A percentile compares a stretch with the other conserved stretches of the same genome.
These are phyloP conservation scores for Anomalospiza imberbis DNA, from an alignment of 2,797 vertebrate species.

Conservation along the genomic window DNA sequence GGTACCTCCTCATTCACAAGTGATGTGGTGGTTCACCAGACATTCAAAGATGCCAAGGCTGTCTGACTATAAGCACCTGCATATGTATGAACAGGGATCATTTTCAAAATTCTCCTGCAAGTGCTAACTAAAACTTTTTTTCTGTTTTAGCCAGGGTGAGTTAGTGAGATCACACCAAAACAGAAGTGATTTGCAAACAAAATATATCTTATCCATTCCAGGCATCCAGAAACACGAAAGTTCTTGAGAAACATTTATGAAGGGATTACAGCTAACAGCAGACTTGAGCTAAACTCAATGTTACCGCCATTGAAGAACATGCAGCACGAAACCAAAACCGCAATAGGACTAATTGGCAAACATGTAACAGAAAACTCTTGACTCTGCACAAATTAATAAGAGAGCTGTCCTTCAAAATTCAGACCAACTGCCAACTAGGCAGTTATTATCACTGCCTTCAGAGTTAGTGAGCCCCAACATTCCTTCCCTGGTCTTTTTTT, in stretches of 20 bases:
- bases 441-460: not conserved
- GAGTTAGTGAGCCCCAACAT: not conserved
- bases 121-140: not conserved
- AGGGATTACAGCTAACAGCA: not conserved
- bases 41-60: not conserved
- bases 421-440: not conserved
- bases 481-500: not conserved
- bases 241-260: not conserved
- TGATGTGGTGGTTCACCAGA: not conserved
- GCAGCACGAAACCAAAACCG: not conserved
- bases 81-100: not conserved
- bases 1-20: not conserved
- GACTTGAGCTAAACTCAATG: not conserved
- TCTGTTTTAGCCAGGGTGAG: not conserved
- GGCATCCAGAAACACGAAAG: not conserved
- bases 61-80: not conserved
- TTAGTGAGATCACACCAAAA: not conserved
- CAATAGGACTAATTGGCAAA: not conserved
- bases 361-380: not conserved
- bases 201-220: not conserved
- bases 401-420: not conserved
- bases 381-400: not conserved
- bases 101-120: not conserved
- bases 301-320: not conserved
- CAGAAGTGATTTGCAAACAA: not conserved